phyloP scores from a whole-genome alignment of 2,888 invertebrate genomes.

The Sepioteuthis lessoniana region DNA sequence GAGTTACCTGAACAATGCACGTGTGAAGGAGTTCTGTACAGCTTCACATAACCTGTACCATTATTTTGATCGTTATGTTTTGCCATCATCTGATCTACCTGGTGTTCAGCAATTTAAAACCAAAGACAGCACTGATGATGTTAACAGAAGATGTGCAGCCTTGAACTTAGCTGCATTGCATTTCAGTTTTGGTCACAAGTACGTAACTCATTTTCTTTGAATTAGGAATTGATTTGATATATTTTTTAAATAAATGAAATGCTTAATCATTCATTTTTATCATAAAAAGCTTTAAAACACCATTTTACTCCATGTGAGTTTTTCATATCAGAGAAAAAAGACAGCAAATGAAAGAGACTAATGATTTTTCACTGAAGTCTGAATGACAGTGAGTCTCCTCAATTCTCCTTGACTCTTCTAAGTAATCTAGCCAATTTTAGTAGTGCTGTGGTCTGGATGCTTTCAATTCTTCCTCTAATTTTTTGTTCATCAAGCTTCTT shows the following conservation, averaged over 20 bases:
- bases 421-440: too few species aligned
- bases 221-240: neutral
- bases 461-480: too few species aligned
- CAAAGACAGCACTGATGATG: conserved; percentile 70
- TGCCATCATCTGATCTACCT: conserved; percentile 64
- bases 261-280: too few species aligned
- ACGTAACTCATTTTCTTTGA: conserved; percentile 56
- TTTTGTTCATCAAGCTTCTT: too few species aligned
- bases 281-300: too few species aligned
- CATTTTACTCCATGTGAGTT: too few species aligned
- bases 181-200: conserved; percentile 89
- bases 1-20: conserved; percentile 90
- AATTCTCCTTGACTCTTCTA: too few species aligned
- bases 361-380: too few species aligned
- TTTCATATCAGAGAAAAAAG: too few species aligned
- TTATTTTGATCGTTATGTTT: conserved; percentile 82
- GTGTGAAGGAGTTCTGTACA: conserved; percentile 90
- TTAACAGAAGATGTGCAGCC: conserved; percentile 85
- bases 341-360: too few species aligned
- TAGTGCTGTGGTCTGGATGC: too few species aligned
- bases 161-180: conserved; percentile 92
- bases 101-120: conserved; percentile 53
- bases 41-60: conserved; percentile 87
- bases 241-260: neutral
- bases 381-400: too few species aligned